A percentile compares a stretch with the other conserved stretches of the same genome.
phyloP scores from a whole-genome alignment of 2,888 invertebrate genomes.

The Drepanosiphum platanoidis region DNA sequence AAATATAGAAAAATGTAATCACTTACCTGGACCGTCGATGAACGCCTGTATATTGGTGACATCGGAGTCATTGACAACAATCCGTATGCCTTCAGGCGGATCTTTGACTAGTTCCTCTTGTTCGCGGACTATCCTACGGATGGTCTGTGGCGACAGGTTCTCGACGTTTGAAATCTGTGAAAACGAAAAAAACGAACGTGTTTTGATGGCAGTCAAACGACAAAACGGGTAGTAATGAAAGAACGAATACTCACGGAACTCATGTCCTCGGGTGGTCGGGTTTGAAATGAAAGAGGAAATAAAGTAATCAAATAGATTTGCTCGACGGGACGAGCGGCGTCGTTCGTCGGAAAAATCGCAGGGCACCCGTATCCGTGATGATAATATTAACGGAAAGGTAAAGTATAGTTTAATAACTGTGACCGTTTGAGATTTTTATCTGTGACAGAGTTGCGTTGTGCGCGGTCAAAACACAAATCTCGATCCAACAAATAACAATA shows the following conservation, averaged over 20 bases:
- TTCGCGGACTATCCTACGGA: constrained; percentile 87
- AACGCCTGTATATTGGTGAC: constrained; percentile 92
- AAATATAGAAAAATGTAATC: neutral
- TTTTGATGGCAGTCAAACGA: neutral
- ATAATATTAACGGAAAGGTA: neutral
- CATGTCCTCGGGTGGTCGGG: constrained; percentile 28
- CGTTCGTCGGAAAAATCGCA: neutral
- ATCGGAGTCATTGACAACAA: constrained; percentile 89
- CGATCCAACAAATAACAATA: no score
- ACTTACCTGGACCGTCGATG: constrained; percentile 87
- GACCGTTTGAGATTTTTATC: neutral
- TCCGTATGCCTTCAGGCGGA: constrained; percentile 91
- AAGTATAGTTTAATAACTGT: neutral
- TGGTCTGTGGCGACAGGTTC: constrained; percentile 93
- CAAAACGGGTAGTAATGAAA: neutral
- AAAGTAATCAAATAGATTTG: neutral
- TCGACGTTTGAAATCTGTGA: constrained; percentile 88
- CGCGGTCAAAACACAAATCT: neutral
- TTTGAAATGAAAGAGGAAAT: neutral
- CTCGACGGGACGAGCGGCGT: neutral
- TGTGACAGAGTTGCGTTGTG: neutral
- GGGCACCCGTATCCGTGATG: neutral
- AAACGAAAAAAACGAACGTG: neutral
- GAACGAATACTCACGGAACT: constrained; percentile 58
- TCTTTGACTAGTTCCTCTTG: constrained; percentile 82